phyloP scores from a whole-genome alignment of 1,140 invertebrate genomes.

The Trichogramma pretiosum region DNA sequence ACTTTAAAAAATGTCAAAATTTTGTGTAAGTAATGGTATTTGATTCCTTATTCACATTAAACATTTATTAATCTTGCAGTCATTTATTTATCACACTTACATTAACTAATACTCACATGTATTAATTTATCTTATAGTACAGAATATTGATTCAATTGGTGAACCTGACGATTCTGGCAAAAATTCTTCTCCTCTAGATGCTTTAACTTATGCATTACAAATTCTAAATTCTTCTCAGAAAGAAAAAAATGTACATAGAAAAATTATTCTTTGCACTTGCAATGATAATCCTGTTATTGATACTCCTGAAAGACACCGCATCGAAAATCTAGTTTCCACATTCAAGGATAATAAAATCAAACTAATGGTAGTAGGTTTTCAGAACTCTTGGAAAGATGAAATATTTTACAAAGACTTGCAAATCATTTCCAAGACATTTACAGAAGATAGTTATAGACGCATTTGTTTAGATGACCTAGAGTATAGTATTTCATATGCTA shows the following conservation, averaged over 20 bases:
- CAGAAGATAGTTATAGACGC: constrained; percentile 6
- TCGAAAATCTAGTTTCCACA: constrained; percentile 6
- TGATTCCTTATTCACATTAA: too few relatives aligned
- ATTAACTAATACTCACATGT: neutral
- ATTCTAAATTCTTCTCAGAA: neutral
- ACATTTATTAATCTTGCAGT: neutral
- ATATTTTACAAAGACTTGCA: constrained; percentile 12
- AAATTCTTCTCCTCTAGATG: constrained; percentile 6
- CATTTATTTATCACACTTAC: neutral
- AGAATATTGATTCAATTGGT: neutral
- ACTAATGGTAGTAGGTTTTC: constrained; percentile 8
- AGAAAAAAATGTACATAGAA: neutral
- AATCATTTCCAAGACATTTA: constrained; percentile 6
- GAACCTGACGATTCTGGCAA: neutral
- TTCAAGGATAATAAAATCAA: constrained; percentile 9
- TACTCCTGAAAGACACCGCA: neutral
- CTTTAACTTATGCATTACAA: constrained; percentile 1
- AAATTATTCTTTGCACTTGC: constrained; percentile 10
- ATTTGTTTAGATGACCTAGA: constrained; percentile 4
- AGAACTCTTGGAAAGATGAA: constrained; percentile 7
- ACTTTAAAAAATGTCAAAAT: constrained; percentile 4
- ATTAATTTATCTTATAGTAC: constrained; percentile 1
- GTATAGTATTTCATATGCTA: neutral
- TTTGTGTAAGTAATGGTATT: constrained; percentile 1
- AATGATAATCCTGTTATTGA: constrained; percentile 4